Base-by-base conservation (phyloP, 2,797 vertebrate genomes). In the Tangara arthus region DNA sequence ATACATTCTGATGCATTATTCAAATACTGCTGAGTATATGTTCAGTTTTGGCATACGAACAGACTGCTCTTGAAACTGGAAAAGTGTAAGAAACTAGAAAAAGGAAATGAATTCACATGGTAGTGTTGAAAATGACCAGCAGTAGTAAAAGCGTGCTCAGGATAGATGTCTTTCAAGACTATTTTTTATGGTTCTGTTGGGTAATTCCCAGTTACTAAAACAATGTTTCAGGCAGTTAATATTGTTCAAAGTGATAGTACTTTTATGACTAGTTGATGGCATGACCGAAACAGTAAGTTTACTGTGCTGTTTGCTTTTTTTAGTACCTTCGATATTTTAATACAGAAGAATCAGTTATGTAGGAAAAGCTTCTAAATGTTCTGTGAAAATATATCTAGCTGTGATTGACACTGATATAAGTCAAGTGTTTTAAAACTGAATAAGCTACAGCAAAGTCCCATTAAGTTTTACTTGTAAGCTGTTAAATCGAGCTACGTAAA, bases 1-100 rank as follows among this genome's bases (percentile, higher is more conserved):
- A 92, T 94, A 93, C 71, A 94, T 94, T 96, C 90, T 95, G 90
- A 96, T 96, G 94, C 92, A 96, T 93, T 96, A 95, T 96, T 96
- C 93, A 96, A 90, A 79, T 95, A 89, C 82, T 95, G 89, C 92
- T 94, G 95, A 96, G 70, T 95, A 8, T 95, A 91, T 90, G n/a
- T 95, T 96, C 59, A 17, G 49, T 90, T 94, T 88, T 94, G 82
- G 85, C 93, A 84, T 91, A 52, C 0, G 41, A 97, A 70, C 87
- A 96, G 91, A 14, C 85, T 93, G 91, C 76, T 95, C 44, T 94
- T 84, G 73, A 93, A 96, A 82, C 60, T 82, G 61, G 26, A 52
- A 70, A 82, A 82, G 32, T 64, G 24, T 59, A 78, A 92, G 65
- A 61, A 81, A 50, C 32, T 53, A 70, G 85, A 35, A 94, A 95